phyloP scores from a whole-genome alignment of 2,113 vertebrate species.

The Murina feae region DNA sequence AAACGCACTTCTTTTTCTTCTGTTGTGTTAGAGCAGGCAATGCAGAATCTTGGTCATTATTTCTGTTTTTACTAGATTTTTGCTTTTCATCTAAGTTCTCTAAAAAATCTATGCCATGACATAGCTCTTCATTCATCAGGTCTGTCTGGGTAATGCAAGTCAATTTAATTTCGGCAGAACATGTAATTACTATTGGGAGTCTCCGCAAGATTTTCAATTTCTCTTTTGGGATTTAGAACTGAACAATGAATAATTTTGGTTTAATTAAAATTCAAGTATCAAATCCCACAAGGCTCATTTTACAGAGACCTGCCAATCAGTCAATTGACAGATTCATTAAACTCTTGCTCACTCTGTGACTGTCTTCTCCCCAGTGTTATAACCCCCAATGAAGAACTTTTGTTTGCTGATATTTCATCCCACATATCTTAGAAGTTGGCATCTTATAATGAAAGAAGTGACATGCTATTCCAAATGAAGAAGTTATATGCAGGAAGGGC shows the following conservation, averaged over 20 bases:
- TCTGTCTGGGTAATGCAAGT: slow-evolving; percentile 52
- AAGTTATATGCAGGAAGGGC: background rate
- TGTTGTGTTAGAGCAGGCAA: background rate
- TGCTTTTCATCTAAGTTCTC: slow-evolving; percentile 10
- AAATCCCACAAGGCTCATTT: slow-evolving; percentile 49
- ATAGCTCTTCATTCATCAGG: slow-evolving; percentile 42
- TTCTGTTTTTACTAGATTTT: slow-evolving; percentile 20
- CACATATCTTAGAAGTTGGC: slow-evolving; percentile 37
- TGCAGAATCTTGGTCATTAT: background rate
- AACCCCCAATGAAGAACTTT: slow-evolving; percentile 22
- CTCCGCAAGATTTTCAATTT: slow-evolving; percentile 48
- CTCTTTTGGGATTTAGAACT: slow-evolving; percentile 59
- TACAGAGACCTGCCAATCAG: slow-evolving; percentile 60
- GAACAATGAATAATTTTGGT: slow-evolving; percentile 66
- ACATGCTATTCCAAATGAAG: slow-evolving; percentile 35
- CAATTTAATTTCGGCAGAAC: slow-evolving; percentile 69
- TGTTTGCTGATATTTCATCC: slow-evolving; percentile 55
- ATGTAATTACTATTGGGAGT: slow-evolving; percentile 49
- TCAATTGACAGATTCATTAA: slow-evolving; percentile 45
- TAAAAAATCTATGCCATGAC: slow-evolving; percentile 8
- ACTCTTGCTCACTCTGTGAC: slow-evolving; percentile 14
- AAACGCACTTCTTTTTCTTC: background rate
- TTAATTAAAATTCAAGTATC: slow-evolving; percentile 72
- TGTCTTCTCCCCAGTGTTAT: slow-evolving; percentile 13
- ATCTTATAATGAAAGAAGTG: slow-evolving; percentile 44